These are phyloP conservation scores for Amphibalanus amphitrite DNA, from an alignment of 1,140 invertebrate species.

Conservation along the genomic window DNA sequence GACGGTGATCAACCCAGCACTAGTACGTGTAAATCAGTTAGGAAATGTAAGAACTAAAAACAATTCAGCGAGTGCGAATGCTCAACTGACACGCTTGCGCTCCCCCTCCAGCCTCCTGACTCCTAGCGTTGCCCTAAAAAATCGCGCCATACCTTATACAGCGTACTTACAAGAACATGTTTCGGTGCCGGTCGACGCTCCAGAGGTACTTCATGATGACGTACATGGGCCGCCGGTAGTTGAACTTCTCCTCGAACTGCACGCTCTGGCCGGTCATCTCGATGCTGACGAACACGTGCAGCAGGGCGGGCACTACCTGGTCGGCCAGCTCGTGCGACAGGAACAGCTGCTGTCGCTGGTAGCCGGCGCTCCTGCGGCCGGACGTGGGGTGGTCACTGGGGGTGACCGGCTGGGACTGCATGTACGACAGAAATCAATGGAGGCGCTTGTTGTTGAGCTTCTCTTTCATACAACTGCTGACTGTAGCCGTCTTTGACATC, in stretches of 20 bases:
- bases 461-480: no score
- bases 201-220: conserved; percentile 77
- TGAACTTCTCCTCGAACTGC: conserved; percentile 93
- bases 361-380: neutral
- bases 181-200: conserved; percentile 53
- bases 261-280: conserved; percentile 94
- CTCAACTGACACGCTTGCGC: neutral
- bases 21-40: no score
- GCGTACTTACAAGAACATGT: conserved; percentile 23
- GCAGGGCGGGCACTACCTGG: conserved; percentile 49
- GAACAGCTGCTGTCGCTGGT: conserved; percentile 45
- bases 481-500: no score
- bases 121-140: neutral
- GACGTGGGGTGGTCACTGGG: no score
- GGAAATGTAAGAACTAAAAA: no score
- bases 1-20: no score
- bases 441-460: no score
- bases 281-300: conserved; percentile 88
- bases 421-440: no score
- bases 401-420: no score
- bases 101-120: neutral
- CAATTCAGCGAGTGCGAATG: neutral
- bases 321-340: conserved; percentile 41
- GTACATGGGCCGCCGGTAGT: conserved; percentile 78
- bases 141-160: no score